Evolutionary conservation across 2,797 vertebrate genomes (phyloP).

Genomic region (Streptopelia turtur): DNA sequence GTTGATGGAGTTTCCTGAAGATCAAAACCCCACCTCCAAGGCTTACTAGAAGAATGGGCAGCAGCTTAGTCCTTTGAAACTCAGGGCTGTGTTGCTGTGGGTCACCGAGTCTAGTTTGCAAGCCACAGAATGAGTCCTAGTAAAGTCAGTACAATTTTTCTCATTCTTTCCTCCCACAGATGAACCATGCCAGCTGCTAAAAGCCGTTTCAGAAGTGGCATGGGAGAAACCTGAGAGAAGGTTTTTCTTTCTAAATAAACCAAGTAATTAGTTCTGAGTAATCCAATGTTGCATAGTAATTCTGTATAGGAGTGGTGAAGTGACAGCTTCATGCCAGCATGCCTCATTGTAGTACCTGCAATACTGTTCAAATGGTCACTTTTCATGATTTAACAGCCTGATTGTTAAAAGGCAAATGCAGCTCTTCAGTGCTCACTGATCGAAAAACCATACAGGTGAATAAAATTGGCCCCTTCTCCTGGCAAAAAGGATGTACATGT

Average conservation of each 20-base stretch:
- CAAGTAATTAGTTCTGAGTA: background rate
- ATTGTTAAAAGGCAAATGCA: background rate
- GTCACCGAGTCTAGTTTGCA: slow-evolving; percentile 33
- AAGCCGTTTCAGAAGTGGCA: slow-evolving; percentile 23
- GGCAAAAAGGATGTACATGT: background rate
- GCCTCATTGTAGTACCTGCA: background rate
- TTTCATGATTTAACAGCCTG: background rate
- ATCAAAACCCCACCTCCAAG: slow-evolving; percentile 23
- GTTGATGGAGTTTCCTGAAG: background rate
- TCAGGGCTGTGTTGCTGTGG: slow-evolving; percentile 26
- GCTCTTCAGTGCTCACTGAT: background rate
- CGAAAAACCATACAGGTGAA: background rate
- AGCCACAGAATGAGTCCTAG: slow-evolving; percentile 50
- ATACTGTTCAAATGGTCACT: background rate
- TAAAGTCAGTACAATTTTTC: slow-evolving; percentile 49
- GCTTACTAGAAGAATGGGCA: slow-evolving; percentile 25
- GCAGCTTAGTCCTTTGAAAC: slow-evolving; percentile 44
- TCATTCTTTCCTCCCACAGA: slow-evolving; percentile 66
- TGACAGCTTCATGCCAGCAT: background rate
- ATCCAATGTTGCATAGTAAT: background rate
- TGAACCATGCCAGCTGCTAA: background rate
- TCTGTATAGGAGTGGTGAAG: background rate
- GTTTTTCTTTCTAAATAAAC: slow-evolving; percentile 19
- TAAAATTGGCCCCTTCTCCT: background rate
- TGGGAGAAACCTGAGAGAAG: slow-evolving; percentile 31